Evolutionary conservation across 2,888 invertebrate species (phyloP), one percentile per base, ranked within the genome.

Genomic region (Pandemis corylana): DNA sequence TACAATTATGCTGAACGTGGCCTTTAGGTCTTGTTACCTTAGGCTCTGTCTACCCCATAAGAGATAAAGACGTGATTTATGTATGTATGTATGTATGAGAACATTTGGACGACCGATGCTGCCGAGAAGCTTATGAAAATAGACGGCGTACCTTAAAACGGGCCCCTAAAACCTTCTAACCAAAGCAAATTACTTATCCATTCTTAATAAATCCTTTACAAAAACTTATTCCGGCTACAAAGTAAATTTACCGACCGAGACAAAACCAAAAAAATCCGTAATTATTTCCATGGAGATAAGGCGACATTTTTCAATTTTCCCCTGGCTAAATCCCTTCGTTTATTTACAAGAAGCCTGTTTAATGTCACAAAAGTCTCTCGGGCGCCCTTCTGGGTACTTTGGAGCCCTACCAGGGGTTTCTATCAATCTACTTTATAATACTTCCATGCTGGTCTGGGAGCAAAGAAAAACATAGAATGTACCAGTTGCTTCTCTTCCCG

Each of bases 271-370:
- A 46, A 78, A 79, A 81, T 81, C 79, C 79, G 78, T 79, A 82
- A 80, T 79, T 80, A 82, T 79, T 78, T 77, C 72, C 71, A 62
- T 68, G 77, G 75, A 79, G 80, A 80, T 81, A 80, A 80, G 79
- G 63, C 77, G 77, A 79, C 81, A 81, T 82, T 83, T 83, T 83
- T 84, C 82, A 82, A 84, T 82, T 84, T 82, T 80, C 78, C 77
- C 75, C 62, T 72, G 70, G 69, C 76, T 9, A 80, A 81, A 81
- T 78, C 80, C 80, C 77, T 80, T 77, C 79, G 79, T 79, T 84
- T 84, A 81, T 84, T 84, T 83, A 83, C 80, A 76, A 81, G 80
- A 79, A 80, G 77, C 77, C 77, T 70, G 76, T 77, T 80, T 78
- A 77, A 80, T 80, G 79, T 80, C 78, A 77, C 75, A 70, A 77